phyloP scores from a whole-genome alignment of 2,888 invertebrate genomes.

The Salticus scenicus region DNA sequence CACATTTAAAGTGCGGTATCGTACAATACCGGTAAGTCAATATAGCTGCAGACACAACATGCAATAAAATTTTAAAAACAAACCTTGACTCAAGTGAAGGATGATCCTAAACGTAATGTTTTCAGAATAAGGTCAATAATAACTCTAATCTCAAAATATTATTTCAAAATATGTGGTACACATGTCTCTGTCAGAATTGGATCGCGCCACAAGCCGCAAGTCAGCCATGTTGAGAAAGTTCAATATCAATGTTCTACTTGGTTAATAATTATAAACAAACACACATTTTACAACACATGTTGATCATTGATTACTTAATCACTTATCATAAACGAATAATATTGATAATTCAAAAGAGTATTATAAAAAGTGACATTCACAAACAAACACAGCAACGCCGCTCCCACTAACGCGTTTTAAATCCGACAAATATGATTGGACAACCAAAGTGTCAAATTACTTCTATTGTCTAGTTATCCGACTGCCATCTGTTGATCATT shows the following conservation, averaged over 20 bases:
- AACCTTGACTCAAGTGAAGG: constrained; percentile 16
- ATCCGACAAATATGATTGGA: constrained; percentile 55
- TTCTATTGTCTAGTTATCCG: constrained; percentile 58
- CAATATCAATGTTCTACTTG: constrained; percentile 12
- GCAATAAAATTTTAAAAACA: neutral
- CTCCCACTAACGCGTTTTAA: constrained; percentile 65
- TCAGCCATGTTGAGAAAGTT: constrained; percentile 64
- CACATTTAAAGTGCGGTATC: too few species aligned
- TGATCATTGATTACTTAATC: neutral
- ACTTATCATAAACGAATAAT: neutral
- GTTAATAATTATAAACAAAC: constrained; percentile 20
- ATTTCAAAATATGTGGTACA: constrained; percentile 19
- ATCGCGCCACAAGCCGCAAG: constrained; percentile 67
- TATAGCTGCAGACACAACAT: too few species aligned
- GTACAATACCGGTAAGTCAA: constrained; percentile 21
- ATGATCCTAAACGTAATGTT: neutral
- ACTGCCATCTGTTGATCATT: constrained; percentile 69
- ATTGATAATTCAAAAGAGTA: neutral
- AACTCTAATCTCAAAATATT: constrained; percentile 39
- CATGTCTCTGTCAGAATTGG: constrained; percentile 53
- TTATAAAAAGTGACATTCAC: constrained; percentile 44
- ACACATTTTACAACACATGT: constrained; percentile 26
- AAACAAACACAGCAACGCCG: constrained; percentile 47
- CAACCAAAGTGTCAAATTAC: constrained; percentile 66
- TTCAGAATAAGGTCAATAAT: neutral